Base-by-base conservation (phyloP, 2,797 vertebrate genomes). In the Melanotaenia parkinsoni region DNA sequence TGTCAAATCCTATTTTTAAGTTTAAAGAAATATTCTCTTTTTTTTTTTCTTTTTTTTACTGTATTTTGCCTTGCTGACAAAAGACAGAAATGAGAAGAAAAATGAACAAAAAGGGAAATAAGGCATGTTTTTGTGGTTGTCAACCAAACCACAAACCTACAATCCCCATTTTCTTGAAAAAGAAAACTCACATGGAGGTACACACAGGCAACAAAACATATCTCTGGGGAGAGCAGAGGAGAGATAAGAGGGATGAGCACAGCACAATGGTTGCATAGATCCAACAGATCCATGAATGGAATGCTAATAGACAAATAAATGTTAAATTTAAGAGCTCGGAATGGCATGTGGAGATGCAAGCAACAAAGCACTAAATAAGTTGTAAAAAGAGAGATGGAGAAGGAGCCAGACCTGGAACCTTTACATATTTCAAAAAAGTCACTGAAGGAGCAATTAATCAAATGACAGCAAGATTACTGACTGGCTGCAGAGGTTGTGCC, bases 401-500 rank as follows among this genome's bases (percentile, higher is more conserved):
- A 33, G 20, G 26, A 64, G 24, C 20, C 51, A 58, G 47, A 57
- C 12, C 8, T 37, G 4, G 10, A 50, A 77, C 56, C 16, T 60
- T 74, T 60, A 80, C 35, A 26, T 51, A 51, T 64, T 77, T 60
- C 67, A 63, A 56, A 11, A 50, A 3, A 59, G 54, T 61, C 35
- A 56, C n/a, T 24, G 38, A 7, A 33, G 58, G 54, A 77, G 16
- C 53, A 60, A 65, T 72, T 37, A 69, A 81, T 81, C 35, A 63
- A 58, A 66, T 13, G 65, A 63, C 60, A 70, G 54, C 2, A 33
- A 64, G 40, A 70, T 74, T 64, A 81, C 57, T 57, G 58, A 72
- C 24, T 75, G n/a, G 57, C 43, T 70, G 33, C 28, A 51, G 63
- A 56, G 64, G 57, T 64, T 78, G 40, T 37, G 50, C 58, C 61